Evolutionary conservation across 1,140 invertebrate genomes (phyloP).

Genomic region (Rhizoglyphus robini): DNA sequence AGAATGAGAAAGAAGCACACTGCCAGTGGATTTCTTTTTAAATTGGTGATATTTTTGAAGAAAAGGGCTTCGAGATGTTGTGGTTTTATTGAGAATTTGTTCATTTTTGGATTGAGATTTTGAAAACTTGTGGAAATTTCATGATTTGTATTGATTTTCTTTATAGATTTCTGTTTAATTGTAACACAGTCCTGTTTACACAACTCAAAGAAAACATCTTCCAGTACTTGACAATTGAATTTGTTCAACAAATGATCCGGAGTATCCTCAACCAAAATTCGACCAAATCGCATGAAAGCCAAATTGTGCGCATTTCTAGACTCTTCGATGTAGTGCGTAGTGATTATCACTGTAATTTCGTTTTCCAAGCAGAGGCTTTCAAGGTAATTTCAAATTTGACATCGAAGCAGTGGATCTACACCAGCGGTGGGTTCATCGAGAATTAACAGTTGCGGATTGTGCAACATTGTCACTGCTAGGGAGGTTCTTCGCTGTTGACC

Average conservation of each 20-base stretch:
- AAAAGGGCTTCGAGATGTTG: constrained; percentile 7
- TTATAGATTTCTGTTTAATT: constrained; percentile 11
- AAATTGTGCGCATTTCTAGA: constrained; percentile 32
- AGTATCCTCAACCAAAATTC: constrained; percentile 65
- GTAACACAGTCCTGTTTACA: constrained; percentile 16
- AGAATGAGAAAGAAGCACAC: constrained; percentile 66
- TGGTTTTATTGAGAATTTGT: not conserved
- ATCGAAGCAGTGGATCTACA: constrained; percentile 32
- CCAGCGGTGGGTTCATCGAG: constrained; percentile 39
- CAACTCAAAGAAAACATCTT: constrained; percentile 84
- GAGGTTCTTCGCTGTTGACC: constrained; percentile 81
- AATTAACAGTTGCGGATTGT: constrained; percentile 51
- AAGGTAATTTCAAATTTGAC: constrained; percentile 27
- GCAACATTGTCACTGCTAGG: constrained; percentile 78
- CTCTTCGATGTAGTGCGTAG: constrained; percentile 38
- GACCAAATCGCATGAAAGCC: constrained; percentile 37
- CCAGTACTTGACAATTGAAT: constrained; percentile 66
- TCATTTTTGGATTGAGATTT: not conserved
- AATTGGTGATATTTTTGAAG: constrained; percentile 21
- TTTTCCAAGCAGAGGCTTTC: constrained; percentile 55
- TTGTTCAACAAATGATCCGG: constrained; percentile 64
- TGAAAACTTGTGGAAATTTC: too few species aligned
- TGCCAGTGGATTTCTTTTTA: constrained; percentile 23
- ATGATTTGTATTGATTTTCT: not conserved
- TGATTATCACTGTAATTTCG: constrained; percentile 42